Conservation (phyloP, 2,797 vertebrate species). For the Arnoldichthys spilopterus region DNA sequence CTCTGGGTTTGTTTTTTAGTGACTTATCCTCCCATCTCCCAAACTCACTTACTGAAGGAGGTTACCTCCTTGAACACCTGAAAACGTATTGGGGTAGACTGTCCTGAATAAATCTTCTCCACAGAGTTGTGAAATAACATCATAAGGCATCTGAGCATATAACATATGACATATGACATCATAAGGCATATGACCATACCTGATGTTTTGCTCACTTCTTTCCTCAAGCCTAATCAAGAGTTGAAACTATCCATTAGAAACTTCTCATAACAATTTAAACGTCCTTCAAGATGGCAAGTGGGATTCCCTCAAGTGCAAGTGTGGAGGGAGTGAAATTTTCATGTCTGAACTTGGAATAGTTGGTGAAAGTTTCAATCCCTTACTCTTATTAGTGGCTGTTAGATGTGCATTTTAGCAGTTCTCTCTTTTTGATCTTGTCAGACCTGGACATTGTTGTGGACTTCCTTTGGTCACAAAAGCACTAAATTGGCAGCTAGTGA, state of each 20-base stretch:
- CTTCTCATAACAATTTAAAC: not conserved
- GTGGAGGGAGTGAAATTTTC: not conserved
- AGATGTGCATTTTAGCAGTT: too few species aligned
- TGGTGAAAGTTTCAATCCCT: not conserved
- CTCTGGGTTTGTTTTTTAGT: not conserved
- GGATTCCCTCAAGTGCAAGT: not conserved
- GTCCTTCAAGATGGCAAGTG: not conserved
- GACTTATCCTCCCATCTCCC: not conserved
- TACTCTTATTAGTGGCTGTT: too few species aligned
- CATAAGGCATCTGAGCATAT: not conserved
- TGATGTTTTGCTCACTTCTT: not conserved
- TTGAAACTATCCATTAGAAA: not conserved
- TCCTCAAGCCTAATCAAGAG: not conserved
- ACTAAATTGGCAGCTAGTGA: not conserved
- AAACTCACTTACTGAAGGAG: not conserved
- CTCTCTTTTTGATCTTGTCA: not conserved
- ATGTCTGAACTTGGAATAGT: not conserved
- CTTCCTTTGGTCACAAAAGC: not conserved
- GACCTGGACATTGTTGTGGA: not conserved
- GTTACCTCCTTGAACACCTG: not conserved
- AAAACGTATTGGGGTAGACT: not conserved
- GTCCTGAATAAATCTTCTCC: not conserved
- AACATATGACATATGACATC: too few species aligned
- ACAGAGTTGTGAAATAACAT: not conserved
- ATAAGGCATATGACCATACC: not conserved